These are phyloP conservation scores for Tipula unca DNA, from an alignment of 2,888 invertebrate species.

Conservation along the genomic window DNA sequence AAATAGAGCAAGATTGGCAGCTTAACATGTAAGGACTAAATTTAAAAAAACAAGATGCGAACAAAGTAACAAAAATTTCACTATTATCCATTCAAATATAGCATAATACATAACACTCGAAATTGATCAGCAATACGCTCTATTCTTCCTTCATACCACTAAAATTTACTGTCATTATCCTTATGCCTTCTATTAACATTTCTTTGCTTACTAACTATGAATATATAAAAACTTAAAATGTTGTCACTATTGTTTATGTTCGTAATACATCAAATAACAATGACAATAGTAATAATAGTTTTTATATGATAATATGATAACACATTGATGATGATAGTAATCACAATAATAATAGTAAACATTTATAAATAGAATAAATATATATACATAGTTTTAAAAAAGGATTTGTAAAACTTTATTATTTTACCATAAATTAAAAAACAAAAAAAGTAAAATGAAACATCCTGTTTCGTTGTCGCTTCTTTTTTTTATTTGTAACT, in stretches of 20 bases:
- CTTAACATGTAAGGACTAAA: too few species aligned
- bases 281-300: constrained; percentile 14
- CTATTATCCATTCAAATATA: background rate
- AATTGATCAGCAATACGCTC: background rate
- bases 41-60: too few species aligned
- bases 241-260: background rate
- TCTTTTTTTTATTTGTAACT: background rate
- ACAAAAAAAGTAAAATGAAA: background rate
- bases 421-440: constrained; percentile 8
- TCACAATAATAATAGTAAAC: constrained; percentile 8
- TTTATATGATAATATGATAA: background rate
- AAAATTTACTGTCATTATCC: background rate
- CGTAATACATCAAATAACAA: constrained; percentile 1
- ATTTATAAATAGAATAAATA: background rate
- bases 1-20: too few species aligned
- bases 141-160: background rate
- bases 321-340: background rate
- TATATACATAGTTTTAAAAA: background rate
- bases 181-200: background rate
- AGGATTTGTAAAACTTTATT: constrained; percentile 4
- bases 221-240: background rate
- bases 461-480: background rate
- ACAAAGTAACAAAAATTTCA: too few species aligned
- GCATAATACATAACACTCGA: background rate
- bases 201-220: background rate